Evolutionary conservation across 2,888 invertebrate genomes (phyloP).

Genomic region (Escarpia spicata): DNA sequence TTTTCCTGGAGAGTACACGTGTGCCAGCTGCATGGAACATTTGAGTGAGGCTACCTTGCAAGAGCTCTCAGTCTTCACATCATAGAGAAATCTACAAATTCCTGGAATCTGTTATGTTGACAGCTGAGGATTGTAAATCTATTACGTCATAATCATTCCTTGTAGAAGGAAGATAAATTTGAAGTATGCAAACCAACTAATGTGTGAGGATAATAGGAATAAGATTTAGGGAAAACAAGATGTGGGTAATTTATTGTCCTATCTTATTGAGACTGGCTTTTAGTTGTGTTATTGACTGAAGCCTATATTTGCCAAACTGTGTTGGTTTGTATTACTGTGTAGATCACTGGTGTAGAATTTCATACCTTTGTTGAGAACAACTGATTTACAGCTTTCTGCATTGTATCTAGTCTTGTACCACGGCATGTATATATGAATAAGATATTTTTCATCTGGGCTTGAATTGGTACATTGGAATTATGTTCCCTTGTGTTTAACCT

Average conservation of each 20-base stretch:
- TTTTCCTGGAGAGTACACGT: neutral
- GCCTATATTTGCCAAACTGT: too few relatives aligned
- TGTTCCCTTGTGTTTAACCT: neutral
- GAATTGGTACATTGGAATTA: neutral
- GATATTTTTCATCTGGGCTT: neutral
- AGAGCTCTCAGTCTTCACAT: neutral
- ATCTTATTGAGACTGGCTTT: too few relatives aligned
- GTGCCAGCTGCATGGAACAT: neutral
- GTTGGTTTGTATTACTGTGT: too few relatives aligned
- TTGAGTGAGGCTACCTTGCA: neutral
- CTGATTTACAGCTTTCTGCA: too few relatives aligned
- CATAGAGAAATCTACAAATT: neutral
- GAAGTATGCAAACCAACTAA: neutral
- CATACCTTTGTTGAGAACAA: too few relatives aligned
- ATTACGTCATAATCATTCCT: neutral
- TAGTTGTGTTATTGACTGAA: too few relatives aligned
- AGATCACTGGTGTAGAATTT: too few relatives aligned
- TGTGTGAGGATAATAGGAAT: neutral
- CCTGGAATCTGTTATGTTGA: neutral
- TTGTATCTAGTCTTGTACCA: too few relatives aligned
- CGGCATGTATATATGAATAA: neutral
- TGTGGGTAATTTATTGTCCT: too few relatives aligned
- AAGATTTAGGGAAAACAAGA: too few relatives aligned
- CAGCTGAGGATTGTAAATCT: neutral
- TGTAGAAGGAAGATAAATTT: neutral